These are phyloP conservation scores for Pseudochaenichthys georgianus DNA, from an alignment of 2,797 vertebrate species.

Conservation along the genomic window DNA sequence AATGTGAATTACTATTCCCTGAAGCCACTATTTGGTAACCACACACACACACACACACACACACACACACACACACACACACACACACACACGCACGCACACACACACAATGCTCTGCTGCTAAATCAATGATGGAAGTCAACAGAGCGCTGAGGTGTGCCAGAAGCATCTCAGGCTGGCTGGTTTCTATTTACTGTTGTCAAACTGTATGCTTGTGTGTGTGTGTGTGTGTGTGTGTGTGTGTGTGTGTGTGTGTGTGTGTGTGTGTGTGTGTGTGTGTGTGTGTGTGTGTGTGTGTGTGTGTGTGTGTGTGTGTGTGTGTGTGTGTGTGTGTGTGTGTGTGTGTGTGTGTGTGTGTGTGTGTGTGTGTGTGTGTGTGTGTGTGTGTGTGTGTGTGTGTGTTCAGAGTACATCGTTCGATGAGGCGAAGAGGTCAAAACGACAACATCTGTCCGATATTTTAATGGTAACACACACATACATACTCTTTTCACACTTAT, in stretches of 20 bases:
- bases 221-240: slow-evolving; percentile 9
- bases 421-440: slow-evolving; percentile 41
- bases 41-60: too few relatives aligned
- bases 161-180: slow-evolving; percentile 34
- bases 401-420: slow-evolving; percentile 16
- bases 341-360: slow-evolving; percentile 15
- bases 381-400: too few relatives aligned
- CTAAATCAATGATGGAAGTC: slow-evolving; percentile 74
- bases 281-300: too few relatives aligned
- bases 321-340: slow-evolving; percentile 6
- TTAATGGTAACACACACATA: slow-evolving; percentile 17
- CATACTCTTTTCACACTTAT: slow-evolving; percentile 21
- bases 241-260: slow-evolving; percentile 16
- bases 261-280: slow-evolving; percentile 11
- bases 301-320: slow-evolving; percentile 20
- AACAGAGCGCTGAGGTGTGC: slow-evolving; percentile 66
- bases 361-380: too few relatives aligned
- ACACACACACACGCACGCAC: too few relatives aligned
- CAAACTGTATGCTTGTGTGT: slow-evolving; percentile 6
- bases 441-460: slow-evolving; percentile 54
- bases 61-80: too few relatives aligned
- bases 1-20: slow-evolving; percentile 24
- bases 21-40: slow-evolving; percentile 24
- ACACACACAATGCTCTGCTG: slow-evolving; percentile 35
- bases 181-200: slow-evolving; percentile 64